Evolutionary conservation across 1,140 invertebrate genomes (phyloP).

Genomic region (Drosophila carrolli): DNA sequence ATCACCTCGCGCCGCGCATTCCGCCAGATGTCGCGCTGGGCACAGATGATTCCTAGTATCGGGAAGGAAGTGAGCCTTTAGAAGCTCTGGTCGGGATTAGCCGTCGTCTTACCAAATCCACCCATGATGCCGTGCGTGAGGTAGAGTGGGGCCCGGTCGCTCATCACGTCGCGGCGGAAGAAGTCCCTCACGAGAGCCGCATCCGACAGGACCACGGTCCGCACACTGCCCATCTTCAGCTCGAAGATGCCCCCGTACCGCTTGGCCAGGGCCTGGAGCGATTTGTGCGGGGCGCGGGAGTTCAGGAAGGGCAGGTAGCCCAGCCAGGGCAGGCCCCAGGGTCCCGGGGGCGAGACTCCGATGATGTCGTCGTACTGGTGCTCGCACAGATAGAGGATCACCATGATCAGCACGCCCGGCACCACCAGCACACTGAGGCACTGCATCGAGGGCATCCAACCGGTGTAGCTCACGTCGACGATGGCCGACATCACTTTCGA

Average conservation of each 20-base stretch:
- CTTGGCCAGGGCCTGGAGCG: constrained; percentile 87
- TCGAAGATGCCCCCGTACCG: constrained; percentile 90
- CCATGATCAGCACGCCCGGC: constrained; percentile 21
- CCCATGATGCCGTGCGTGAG: constrained; percentile 94
- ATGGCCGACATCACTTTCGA: constrained; percentile 22
- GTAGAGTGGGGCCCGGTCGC: constrained; percentile 91
- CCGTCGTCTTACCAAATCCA: constrained; percentile 88
- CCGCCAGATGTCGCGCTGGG: constrained; percentile 92
- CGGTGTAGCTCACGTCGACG: neutral
- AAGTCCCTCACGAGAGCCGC: constrained; percentile 88
- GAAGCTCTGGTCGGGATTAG: constrained; percentile 61
- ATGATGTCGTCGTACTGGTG: constrained; percentile 46
- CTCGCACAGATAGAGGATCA: constrained; percentile 51
- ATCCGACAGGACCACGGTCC: constrained; percentile 91
- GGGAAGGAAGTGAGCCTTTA: neutral
- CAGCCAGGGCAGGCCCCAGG: constrained; percentile 90
- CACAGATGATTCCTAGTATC: constrained; percentile 90
- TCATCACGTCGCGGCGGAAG: constrained; percentile 89
- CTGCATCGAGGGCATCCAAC: neutral
- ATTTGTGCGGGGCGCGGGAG: constrained; percentile 88
- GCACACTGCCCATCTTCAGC: constrained; percentile 89
- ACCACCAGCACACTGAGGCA: constrained; percentile 17
- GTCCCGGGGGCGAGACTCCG: constrained; percentile 88
- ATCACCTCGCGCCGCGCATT: constrained; percentile 92
- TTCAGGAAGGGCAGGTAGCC: constrained; percentile 92